Evolutionary conservation across 1,140 invertebrate species (phyloP), one percentile per base, ranked within the genome.

Genomic region (Stegodyphus mimosarum): DNA sequence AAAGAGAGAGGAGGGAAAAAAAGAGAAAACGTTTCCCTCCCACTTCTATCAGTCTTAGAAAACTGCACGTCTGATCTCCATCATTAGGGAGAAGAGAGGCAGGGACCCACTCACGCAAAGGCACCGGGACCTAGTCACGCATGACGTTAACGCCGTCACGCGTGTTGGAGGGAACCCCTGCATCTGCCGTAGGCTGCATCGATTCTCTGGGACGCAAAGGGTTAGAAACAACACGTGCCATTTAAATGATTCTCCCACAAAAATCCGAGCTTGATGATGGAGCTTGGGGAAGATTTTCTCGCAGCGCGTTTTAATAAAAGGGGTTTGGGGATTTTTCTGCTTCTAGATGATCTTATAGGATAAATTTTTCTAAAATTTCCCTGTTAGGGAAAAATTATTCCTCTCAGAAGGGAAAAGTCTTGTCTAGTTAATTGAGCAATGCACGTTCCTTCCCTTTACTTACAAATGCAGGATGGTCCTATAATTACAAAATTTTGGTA

Each of bases 141-240:
- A 79, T 67, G 66, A 70, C 53, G 76, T 79, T 79, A 79, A 79
- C 76, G 76, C 76, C 76, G 76, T 79, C 76, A 79, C 76, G 76
- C 76, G 64, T 79, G 76, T 60, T 48, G 64, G n/a, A 53, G 76
- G 75, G 75, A 77, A 77, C 17, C 75, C 60, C 76, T 50, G 52
- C 76, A 79, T 79, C 76, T 79, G 76, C 76, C 60, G 6, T 15
- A n/a, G 64, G 1, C 33, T 33, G 18, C 53, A 69, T 67, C 50
- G 64, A 67, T 70, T 48, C 55, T n/a, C n/a, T 9, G 3, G 66
- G 66, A 70, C n/a, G 76, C 66, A 69, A 79, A 70, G 66, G 76
- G 76, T 69, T 69, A 55, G 66, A 51, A 79, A 48, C 64, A 70
- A 52, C 76, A 79, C 76, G 76, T 79, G 76, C 76, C 75, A 77